Evolutionary conservation across 2,888 invertebrate species (phyloP), one percentile per base, ranked within the genome.

Genomic region (Noctua janthe): DNA sequence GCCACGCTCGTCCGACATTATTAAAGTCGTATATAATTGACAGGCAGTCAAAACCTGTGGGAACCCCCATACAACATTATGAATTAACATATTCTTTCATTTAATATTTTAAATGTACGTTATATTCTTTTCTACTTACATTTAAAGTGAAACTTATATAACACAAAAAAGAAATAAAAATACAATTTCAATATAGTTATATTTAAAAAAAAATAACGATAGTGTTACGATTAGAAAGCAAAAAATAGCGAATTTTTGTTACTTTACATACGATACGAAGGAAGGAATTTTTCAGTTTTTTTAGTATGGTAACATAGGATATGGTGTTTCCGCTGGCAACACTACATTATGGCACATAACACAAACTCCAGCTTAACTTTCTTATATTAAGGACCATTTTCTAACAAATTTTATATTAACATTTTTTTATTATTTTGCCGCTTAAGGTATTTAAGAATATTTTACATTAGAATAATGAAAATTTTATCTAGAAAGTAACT

Each of bases 271-370:
- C 92, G 90, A 92, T 94, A 95, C 82, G 84, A 90, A 87, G 94
- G 95, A 95, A 94, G 94, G 93, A 94, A 93, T 92, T 93, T 92
- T 91, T 92, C 91, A 90, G 89, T 90, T 91, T 94, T 93, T 94
- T 93, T 92, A 89, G 91, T 93, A 95, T 96, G 97, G 97, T 97
- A 97, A 97, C 97, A 95, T 96, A 94, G 90, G 92, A 89, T 94
- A 94, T 95, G 95, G 96, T 96, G 96, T 95, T 94, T 95, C 95
- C 95, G 96, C 94, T 95, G 95, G 96, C 96, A 95, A 96, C 95
- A 95, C 94, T 93, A 86, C 92, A 92, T 93, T 97, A 97, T 97
- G 97, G 97, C 97, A 97, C 97, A 95, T 95, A 93, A 94, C 92
- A 94, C 92, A 93, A 94, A 92, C 92, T 92, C 91, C 93, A 93